phyloP scores from a whole-genome alignment of 2,113 vertebrate species.

The Siphamia tubifer region DNA sequence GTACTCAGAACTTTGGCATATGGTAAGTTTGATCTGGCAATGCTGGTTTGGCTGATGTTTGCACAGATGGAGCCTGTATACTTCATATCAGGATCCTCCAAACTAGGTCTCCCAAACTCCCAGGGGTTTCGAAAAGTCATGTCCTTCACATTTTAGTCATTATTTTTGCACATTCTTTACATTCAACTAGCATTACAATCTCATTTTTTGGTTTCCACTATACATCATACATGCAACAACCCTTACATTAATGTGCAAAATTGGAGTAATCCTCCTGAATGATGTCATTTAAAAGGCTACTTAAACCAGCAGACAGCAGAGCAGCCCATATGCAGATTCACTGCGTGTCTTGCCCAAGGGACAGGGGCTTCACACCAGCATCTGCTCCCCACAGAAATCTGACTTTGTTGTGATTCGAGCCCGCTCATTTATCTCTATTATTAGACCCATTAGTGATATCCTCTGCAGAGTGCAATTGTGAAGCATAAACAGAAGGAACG shows the following conservation, averaged over 20 bases:
- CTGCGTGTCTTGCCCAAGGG: slow-evolving; percentile 47
- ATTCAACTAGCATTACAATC: too few relatives aligned
- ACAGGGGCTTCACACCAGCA: slow-evolving; percentile 54
- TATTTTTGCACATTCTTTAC: too few relatives aligned
- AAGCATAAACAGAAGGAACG: neutral
- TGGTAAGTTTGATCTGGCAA: slow-evolving; percentile 69
- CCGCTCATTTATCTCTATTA: slow-evolving; percentile 60
- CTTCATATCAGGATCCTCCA: neutral
- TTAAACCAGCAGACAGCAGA: slow-evolving; percentile 40
- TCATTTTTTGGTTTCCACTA: neutral
- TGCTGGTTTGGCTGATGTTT: slow-evolving; percentile 29
- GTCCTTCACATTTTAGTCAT: neutral
- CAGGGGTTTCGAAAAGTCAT: neutral
- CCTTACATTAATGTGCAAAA: neutral
- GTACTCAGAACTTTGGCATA: slow-evolving; percentile 64
- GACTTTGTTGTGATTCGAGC: neutral
- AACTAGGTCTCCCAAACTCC: neutral
- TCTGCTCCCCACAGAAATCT: slow-evolving; percentile 52
- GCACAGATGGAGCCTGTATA: slow-evolving; percentile 30
- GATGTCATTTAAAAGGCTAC: slow-evolving; percentile 58
- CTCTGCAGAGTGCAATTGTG: neutral
- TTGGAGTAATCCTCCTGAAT: slow-evolving; percentile 22
- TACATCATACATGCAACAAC: neutral
- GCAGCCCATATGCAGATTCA: slow-evolving; percentile 46
- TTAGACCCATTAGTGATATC: slow-evolving; percentile 32